Evolutionary conservation across 35 echinoderm and acorn worm genomes (phyloP).

Genomic region (Anneissia japonica): DNA sequence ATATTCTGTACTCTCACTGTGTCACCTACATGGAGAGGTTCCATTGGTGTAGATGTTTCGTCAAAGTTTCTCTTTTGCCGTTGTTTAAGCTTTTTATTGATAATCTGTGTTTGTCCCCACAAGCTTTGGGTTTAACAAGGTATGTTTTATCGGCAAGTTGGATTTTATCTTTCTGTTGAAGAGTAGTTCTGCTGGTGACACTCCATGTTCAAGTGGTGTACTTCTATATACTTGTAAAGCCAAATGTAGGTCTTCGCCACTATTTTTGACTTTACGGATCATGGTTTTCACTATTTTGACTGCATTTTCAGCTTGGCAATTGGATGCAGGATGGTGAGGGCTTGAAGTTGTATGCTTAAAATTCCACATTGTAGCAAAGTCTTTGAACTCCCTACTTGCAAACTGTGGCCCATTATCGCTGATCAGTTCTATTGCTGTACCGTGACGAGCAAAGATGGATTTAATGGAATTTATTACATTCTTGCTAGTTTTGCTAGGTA

Average conservation of each 20-base stretch:
- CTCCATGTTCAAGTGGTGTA: neutral
- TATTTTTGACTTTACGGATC: neutral
- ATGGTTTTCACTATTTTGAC: neutral
- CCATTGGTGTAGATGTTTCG: neutral
- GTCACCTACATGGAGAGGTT: neutral
- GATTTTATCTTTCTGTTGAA: neutral
- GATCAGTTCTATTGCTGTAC: constrained; percentile 7
- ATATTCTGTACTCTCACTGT: neutral
- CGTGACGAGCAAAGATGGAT: constrained; percentile 16
- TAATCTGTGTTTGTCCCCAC: neutral
- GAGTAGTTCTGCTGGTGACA: neutral
- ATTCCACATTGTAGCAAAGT: neutral
- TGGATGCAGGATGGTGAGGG: neutral
- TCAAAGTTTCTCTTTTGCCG: neutral
- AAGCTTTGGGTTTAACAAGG: neutral
- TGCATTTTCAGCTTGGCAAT: neutral
- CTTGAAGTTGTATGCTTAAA: neutral
- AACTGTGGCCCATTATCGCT: neutral
- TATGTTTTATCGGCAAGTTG: neutral
- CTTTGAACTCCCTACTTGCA: neutral
- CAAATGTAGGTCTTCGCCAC: neutral
- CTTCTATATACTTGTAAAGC: neutral
- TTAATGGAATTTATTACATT: neutral
- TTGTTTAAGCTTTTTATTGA: neutral
- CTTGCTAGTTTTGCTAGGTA: neutral